These are phyloP conservation scores for Pseudochromis fuscus DNA, from an alignment of 2,797 vertebrate species.

Conservation along the genomic window DNA sequence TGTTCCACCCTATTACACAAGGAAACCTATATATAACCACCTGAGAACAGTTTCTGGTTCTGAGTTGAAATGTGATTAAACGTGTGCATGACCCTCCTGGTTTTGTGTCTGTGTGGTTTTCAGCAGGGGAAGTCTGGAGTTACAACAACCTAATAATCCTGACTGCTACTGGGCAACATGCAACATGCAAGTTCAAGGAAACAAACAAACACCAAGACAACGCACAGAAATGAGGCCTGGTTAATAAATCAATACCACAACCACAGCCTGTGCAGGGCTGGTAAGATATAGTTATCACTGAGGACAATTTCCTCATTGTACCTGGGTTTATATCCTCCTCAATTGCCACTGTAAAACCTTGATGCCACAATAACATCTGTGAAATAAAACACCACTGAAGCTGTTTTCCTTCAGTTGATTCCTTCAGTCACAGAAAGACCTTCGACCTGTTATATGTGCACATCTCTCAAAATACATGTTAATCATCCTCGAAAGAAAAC, in stretches of 20 bases:
- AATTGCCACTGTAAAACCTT: constrained; percentile 11
- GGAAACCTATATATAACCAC: not conserved
- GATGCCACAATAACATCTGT: not conserved
- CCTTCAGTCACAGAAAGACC: no score
- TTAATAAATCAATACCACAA: constrained; percentile 11
- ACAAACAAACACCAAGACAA: constrained; percentile 36
- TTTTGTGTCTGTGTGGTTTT: constrained; percentile 13
- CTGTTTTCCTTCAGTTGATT: not conserved
- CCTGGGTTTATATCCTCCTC: not conserved
- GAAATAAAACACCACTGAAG: not conserved
- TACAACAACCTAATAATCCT: constrained; percentile 9
- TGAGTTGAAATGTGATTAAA: constrained; percentile 28
- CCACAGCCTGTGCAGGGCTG: constrained; percentile 1
- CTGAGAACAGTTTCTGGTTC: constrained; percentile 1
- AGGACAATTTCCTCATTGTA: not conserved
- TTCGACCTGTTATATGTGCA: not conserved
- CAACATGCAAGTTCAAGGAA: constrained; percentile 42
- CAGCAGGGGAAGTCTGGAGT: constrained; percentile 32
- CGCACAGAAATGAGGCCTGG: not conserved
- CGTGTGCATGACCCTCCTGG: not conserved
- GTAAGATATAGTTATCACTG: not conserved
- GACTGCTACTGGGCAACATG: constrained; percentile 49
- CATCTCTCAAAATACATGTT: constrained; percentile 2
- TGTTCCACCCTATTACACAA: not conserved
- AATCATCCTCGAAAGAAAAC: not conserved